A percentile compares a stretch with the other conserved stretches of the same genome.
These are phyloP conservation scores for Leptopilina clavipes DNA, from an alignment of 1,140 invertebrate species.

Conservation along the genomic window DNA sequence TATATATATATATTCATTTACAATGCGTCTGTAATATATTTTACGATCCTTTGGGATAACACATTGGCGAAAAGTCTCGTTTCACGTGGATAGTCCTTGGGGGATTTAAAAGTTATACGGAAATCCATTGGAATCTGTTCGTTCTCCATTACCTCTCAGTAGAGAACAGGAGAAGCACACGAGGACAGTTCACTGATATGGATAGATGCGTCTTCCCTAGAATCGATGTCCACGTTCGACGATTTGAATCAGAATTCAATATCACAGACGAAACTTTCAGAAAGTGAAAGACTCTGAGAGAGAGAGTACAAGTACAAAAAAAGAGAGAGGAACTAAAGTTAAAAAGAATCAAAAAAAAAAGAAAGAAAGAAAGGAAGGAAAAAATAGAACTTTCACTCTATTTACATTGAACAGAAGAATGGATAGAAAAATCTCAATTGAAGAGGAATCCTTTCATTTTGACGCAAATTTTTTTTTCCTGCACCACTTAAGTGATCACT, in stretches of 20 bases:
- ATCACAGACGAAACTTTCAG: constrained; percentile 44
- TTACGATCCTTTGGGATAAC: constrained; percentile 26
- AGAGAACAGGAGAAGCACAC: constrained; percentile 43
- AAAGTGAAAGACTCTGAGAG: background rate
- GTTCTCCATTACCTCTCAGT: constrained; percentile 55
- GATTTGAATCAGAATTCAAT: constrained; percentile 63
- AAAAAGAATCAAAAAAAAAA: background rate
- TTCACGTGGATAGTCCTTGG: constrained; percentile 52
- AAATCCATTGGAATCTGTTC: constrained; percentile 58
- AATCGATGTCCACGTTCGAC: constrained; percentile 37
- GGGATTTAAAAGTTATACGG: constrained; percentile 59
- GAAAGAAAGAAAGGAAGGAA: too few relatives aligned
- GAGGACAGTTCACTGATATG: constrained; percentile 54
- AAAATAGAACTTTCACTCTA: too few relatives aligned
- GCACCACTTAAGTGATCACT: too few relatives aligned
- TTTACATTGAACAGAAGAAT: too few relatives aligned
- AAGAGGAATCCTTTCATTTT: too few relatives aligned
- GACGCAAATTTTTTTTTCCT: too few relatives aligned
- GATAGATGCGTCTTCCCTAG: constrained; percentile 51
- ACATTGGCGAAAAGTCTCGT: constrained; percentile 37
- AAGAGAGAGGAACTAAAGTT: background rate
- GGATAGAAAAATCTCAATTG: too few relatives aligned
- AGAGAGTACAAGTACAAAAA: background rate
- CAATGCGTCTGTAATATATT: constrained; percentile 21
- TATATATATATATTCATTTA: constrained; percentile 15